Evolutionary conservation across 1,140 invertebrate species (phyloP), one percentile per base, ranked within the genome.

Genomic region (Rhopalosiphum padi): DNA sequence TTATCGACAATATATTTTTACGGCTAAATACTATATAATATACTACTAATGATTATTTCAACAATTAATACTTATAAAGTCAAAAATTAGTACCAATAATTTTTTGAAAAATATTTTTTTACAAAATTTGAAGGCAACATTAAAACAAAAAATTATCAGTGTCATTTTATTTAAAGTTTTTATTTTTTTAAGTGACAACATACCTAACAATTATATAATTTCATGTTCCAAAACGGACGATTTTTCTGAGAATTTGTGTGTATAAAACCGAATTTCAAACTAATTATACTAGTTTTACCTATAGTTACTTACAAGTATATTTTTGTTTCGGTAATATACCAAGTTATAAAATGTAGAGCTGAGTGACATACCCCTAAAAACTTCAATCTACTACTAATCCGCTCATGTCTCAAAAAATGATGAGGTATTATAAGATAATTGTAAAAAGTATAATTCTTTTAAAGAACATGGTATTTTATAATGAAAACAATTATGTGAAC

Each of bases 161-260:
- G 9, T 8, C 2, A 30, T 60, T 30, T 0, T 30, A 25, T 60
- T 25, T 60, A 60, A 60, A 7, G 51, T 53, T 68, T 30, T 68
- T 68, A 18, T 0, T 21, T 77, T 77, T 77, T n/a, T 18, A n/a
- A n/a, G 18, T 77, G 0, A 68, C 4, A 60, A 18, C 0, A 30
- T 60, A 30, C 2, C 15, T 68, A 41, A 41, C 41, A 41, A 41
- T 68, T 68, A 68, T 68, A 68, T 30, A 15, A 18, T 77, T 77
- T n/a, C 11, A n/a, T 35, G 1, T n/a, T 77, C n/a, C 4, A 1
- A 77, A 77, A n/a, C 4, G 0, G 4, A 18, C 0, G 0, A 18
- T 77, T 77, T 77, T 77, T n/a, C 30, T 68, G 30, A 68, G n/a
- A 15, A n/a, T n/a, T 18, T n/a, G 4, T 15, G 5, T 77, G 11